Evolutionary conservation across 2,888 invertebrate species (phyloP).

Genomic region (Ophion ventricosus): DNA sequence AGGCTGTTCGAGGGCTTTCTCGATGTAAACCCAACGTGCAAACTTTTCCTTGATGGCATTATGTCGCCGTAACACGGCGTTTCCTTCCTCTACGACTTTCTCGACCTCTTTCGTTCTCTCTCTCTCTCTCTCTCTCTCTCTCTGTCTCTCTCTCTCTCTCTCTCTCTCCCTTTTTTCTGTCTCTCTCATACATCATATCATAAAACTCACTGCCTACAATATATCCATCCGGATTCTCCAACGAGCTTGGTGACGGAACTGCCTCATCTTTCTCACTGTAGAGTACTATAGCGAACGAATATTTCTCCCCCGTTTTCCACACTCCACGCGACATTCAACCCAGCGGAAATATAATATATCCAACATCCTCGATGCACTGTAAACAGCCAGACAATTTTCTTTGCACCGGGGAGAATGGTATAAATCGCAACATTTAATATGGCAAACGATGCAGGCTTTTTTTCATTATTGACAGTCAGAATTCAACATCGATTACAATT

Average conservation of each 20-base stretch:
- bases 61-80: constrained; percentile 30
- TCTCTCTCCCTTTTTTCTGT: constrained; percentile 1
- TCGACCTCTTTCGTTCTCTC: constrained; percentile 3
- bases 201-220: constrained; percentile 59
- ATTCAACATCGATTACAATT: neutral
- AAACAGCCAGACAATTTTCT: neutral
- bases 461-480: neutral
- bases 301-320: constrained; percentile 54
- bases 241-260: constrained; percentile 17
- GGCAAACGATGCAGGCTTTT: neutral
- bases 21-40: constrained; percentile 8
- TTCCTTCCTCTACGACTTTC: constrained; percentile 48
- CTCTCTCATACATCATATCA: constrained; percentile 19
- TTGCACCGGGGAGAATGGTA: neutral
- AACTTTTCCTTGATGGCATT: constrained; percentile 36
- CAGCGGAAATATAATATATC: constrained; percentile 66
- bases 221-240: constrained; percentile 60
- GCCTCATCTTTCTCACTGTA: constrained; percentile 16
- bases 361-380: constrained; percentile 17
- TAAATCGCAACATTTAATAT: constrained; percentile 5
- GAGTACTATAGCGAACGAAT: neutral
- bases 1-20: neutral
- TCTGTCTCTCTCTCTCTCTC: constrained; percentile 8
- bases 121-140: constrained; percentile 16
- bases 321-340: constrained; percentile 69